These are phyloP conservation scores for Diloba caeruleocephala DNA, from an alignment of 2,888 invertebrate genomes.

Conservation along the genomic window DNA sequence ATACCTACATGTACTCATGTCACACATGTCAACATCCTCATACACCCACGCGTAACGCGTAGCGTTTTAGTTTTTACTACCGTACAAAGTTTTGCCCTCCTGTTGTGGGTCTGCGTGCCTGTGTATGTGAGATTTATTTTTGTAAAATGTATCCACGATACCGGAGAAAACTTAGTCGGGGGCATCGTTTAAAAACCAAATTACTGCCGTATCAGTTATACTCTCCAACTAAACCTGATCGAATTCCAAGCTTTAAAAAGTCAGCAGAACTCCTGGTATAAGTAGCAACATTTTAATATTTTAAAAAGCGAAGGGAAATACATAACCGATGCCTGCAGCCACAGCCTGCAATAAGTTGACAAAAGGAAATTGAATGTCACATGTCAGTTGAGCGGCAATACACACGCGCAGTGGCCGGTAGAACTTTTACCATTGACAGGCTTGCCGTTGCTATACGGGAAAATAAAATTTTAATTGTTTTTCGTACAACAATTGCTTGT, in stretches of 20 bases:
- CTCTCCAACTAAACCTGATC: not conserved
- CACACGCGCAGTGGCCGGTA: constrained; percentile 14
- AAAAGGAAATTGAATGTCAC: constrained; percentile 68
- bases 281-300: constrained; percentile 37
- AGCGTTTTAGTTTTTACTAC: too few relatives aligned
- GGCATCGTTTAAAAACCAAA: too few relatives aligned
- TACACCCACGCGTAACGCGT: too few relatives aligned
- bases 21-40: too few relatives aligned
- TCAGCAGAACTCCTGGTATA: constrained; percentile 1
- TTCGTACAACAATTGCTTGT: not conserved
- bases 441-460: constrained; percentile 5
- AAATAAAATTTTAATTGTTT: constrained; percentile 23
- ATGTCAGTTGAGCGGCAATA: constrained; percentile 41
- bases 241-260: not conserved
- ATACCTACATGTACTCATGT: too few relatives aligned
- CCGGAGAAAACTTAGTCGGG: too few relatives aligned
- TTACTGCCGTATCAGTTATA: not conserved
- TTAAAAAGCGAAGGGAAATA: constrained; percentile 41
- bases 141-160: too few relatives aligned
- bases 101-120: too few relatives aligned
- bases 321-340: constrained; percentile 16
- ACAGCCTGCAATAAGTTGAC: constrained; percentile 57
- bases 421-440: constrained; percentile 37
- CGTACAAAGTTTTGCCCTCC: too few relatives aligned
- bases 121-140: too few relatives aligned